Percentiles rank a stretch among this genome's conserved stretches.
Conservation (phyloP, 2,888 invertebrate genomes). For the Chelonus formosanus region DNA sequence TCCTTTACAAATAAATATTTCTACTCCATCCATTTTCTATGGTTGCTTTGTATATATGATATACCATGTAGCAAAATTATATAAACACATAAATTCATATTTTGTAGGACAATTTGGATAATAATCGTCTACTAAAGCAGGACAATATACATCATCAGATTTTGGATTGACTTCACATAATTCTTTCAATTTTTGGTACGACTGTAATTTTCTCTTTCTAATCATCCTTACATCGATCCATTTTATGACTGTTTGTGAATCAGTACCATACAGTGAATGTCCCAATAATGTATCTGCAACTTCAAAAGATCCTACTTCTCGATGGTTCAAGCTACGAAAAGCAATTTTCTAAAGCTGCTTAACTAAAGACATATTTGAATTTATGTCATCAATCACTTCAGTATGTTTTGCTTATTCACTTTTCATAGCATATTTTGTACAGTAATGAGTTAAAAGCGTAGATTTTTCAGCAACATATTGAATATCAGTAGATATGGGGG, state of each 20-base stretch:
- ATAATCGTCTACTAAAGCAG: conserved; percentile 3
- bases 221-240: conserved; percentile 29
- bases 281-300: conserved; percentile 39
- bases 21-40: too few species aligned
- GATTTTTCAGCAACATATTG: conserved; percentile 47
- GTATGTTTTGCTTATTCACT: conserved; percentile 44
- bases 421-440: conserved; percentile 51
- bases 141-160: conserved; percentile 7
- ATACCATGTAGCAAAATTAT: conserved; percentile 38
- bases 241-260: conserved; percentile 28
- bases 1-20: too few species aligned
- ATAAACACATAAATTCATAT: conserved; percentile 15
- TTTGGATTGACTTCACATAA: background rate
- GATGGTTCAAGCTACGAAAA: conserved; percentile 23
- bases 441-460: conserved; percentile 44
- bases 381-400: conserved; percentile 45
- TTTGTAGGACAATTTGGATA: conserved; percentile 7
- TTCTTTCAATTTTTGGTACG: background rate
- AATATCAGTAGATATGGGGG: too few species aligned
- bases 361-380: conserved; percentile 46
- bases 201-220: conserved; percentile 19
- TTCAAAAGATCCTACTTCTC: conserved; percentile 35
- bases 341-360: conserved; percentile 44
- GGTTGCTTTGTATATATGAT: too few species aligned
- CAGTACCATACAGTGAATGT: conserved; percentile 21